These are phyloP conservation scores for Cynoglossus semilaevis DNA, from an alignment of 2,113 vertebrate species.

Conservation along the genomic window DNA sequence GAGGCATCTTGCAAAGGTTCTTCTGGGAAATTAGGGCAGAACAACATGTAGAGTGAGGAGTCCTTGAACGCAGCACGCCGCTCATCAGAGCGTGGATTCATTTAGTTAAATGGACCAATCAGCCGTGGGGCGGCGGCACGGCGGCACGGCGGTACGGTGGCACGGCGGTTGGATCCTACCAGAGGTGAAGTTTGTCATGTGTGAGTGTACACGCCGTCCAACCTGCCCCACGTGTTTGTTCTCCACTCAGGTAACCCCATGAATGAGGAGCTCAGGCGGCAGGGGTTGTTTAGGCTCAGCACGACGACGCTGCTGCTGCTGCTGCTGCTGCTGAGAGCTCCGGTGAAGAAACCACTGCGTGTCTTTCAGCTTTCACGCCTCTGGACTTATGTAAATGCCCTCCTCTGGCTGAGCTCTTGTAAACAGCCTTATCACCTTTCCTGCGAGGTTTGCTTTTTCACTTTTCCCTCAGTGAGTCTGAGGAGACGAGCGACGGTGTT, in stretches of 20 bases:
- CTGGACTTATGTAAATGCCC: slow-evolving; percentile 62
- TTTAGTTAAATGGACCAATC: no score
- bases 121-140: no score
- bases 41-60: no score
- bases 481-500: slow-evolving; percentile 26
- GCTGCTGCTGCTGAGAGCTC: slow-evolving; percentile 49
- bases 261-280: slow-evolving; percentile 7
- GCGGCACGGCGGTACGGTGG: no score
- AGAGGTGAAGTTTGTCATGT: not conserved
- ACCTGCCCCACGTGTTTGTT: slow-evolving; percentile 7
- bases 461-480: slow-evolving; percentile 33
- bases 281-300: no score
- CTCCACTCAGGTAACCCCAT: slow-evolving; percentile 15
- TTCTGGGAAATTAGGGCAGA: no score
- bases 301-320: slow-evolving; percentile 21
- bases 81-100: no score
- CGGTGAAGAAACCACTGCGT: slow-evolving; percentile 46
- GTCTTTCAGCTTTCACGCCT: slow-evolving; percentile 49
- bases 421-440: slow-evolving; percentile 67
- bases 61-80: no score
- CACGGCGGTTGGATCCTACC: no score
- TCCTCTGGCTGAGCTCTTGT: slow-evolving; percentile 52
- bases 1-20: no score
- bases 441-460: slow-evolving; percentile 42
- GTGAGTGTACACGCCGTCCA: not conserved